Evolutionary conservation across 1,140 invertebrate species (phyloP), one percentile per base, ranked within the genome.

Genomic region (Drosophila tani): DNA sequence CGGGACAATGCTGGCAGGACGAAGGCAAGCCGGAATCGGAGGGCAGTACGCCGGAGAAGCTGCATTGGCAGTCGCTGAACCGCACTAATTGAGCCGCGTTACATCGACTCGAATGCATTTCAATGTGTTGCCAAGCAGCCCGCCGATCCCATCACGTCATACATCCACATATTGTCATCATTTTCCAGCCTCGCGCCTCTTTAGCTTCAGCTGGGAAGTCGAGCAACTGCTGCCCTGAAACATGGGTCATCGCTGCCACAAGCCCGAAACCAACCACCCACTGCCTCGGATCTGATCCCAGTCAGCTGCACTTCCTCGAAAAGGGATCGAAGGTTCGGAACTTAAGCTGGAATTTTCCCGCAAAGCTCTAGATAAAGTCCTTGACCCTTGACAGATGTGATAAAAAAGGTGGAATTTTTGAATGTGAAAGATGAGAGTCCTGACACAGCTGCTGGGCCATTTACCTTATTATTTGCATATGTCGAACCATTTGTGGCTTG

Each of bases 71-170:
- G 27, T 60, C 51, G 80, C 77, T 90, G 90, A 91, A 91, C 90
- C 85, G 82, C 74, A 91, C 80, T 91, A 91, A 91, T 91, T 91
- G 90, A 91, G 91, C 85, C 90, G 85, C 82, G 90, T 91, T 91
- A 91, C 81, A 81, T 91, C 67, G 59, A 91, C 71, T 86, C 88
- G 90, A 91, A 81, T 86, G 85, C 91, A 75, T 91, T 84, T 91
- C 56, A 91, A 91, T 91, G 85, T 73, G 77, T 91, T 84, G 83
- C 76, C 82, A 68, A 69, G 86, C 86, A 75, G 71, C 71, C 32
- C 40, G 53, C 43, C 74, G 63, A 81, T 67, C 73, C 79, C 47
- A 58, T 43, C 51, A 6, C 27, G 27, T 53, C 60, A 56, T 24
- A 35, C 8, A 35, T 35, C 43, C 53, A 56, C 38, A 67, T 62